Evolutionary conservation across 2,797 vertebrate genomes (phyloP), one percentile per base, ranked within the genome.

Genomic region (Sylvia borin): DNA sequence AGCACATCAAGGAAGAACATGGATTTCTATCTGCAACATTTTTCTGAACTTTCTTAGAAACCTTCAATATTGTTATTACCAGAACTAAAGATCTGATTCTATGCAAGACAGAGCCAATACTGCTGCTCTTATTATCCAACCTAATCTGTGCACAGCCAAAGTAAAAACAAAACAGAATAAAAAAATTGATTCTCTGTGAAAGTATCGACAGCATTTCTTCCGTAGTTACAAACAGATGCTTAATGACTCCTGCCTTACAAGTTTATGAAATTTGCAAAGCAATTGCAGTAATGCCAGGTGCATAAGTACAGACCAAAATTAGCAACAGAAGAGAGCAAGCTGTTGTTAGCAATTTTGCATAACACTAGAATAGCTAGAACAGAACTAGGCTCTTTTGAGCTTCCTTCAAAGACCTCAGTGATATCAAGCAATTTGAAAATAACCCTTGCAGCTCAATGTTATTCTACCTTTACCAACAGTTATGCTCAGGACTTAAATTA

Each of bases 261-360:
- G 61, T 92, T 82, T 87, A 73, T 78, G 85, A 90, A 94, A 95
- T 75, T 90, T 75, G 62, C 36, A 79, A 84, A 87, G 77, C 77
- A 93, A 93, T 14, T 79, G 88, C 61, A 72, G 48, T 76, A 76
- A 89, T 53, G 62, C 54, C 76, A 92, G 88, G 77, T 80, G 79
- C 66, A 2, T 78, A 94, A 95, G 81, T 57, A 91, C 73, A 93
- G 29, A 91, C 42, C 57, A 94, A 93, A 95, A 96, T 89, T 74
- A 95, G 80, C 54, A 93, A 77, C 24, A 85, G 77, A 95, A 96
- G 47, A 90, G 66, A 87, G 57, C 57, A 90, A 85, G 82, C 82
- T 94, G 84, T 40, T 95, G 34, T 57, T 76, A 88, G 16, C 60
- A 32, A 77, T 87, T 88, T 54, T 85, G 62, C 43, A 5, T 90